Conservation (phyloP, 2,888 invertebrate species). For the Ypsolopha sequella region DNA sequence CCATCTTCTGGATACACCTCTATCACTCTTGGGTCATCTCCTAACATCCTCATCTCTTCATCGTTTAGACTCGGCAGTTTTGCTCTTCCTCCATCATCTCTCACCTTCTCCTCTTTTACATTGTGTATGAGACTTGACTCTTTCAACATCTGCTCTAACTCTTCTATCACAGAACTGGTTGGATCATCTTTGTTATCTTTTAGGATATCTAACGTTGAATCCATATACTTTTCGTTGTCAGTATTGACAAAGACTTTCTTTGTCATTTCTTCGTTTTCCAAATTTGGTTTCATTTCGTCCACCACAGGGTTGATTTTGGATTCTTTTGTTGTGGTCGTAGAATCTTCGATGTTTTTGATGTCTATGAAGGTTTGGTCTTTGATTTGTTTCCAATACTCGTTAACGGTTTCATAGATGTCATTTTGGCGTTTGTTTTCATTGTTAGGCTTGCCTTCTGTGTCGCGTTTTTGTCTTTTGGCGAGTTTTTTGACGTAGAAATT, state of each 20-base stretch:
- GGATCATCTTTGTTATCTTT: slow-evolving; percentile 11
- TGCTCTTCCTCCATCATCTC: slow-evolving; percentile 9
- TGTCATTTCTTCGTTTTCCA: background rate
- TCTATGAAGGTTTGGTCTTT: slow-evolving; percentile 18
- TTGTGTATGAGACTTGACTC: slow-evolving; percentile 4
- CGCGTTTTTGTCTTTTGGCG: background rate
- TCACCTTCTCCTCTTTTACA: slow-evolving; percentile 9
- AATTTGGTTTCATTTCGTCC: background rate
- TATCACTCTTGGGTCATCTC: slow-evolving; percentile 37
- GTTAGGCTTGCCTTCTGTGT: slow-evolving; percentile 18
- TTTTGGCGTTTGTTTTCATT: slow-evolving; percentile 8
- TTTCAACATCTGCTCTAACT: slow-evolving; percentile 20
- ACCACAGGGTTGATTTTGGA: background rate
- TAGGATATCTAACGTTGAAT: slow-evolving; percentile 17
- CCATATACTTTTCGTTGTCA: background rate
- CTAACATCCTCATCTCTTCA: slow-evolving; percentile 45
- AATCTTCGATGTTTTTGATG: slow-evolving; percentile 20
- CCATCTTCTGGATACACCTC: slow-evolving; percentile 25
- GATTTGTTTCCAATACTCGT: slow-evolving; percentile 23
- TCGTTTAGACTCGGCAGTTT: slow-evolving; percentile 22
- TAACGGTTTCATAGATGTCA: slow-evolving; percentile 19
- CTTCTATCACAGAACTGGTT: slow-evolving; percentile 7
- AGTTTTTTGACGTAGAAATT: slow-evolving; percentile 66
- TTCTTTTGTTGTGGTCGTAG: background rate
- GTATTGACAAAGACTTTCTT: background rate